Evolutionary conservation across 1,140 invertebrate genomes (phyloP).

Genomic region (Lordiphosa stackelbergi): DNA sequence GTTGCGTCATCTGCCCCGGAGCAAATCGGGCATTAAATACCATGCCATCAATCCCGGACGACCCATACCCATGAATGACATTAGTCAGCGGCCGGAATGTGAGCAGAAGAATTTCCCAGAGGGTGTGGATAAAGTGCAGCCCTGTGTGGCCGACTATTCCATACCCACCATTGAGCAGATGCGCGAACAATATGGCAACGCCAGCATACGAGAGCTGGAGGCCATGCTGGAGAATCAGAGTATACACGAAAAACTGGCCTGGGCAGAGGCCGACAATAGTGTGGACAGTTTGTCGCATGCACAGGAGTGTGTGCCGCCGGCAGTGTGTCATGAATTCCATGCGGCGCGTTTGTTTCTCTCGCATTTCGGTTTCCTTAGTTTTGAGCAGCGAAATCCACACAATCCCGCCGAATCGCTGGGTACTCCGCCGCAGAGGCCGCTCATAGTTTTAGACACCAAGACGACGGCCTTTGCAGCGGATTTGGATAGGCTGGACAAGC

Average conservation of each 20-base stretch:
- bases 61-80: conserved; percentile 87
- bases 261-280: conserved; percentile 75
- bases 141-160: conserved; percentile 86
- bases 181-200: conserved; percentile 78
- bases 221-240: conserved; percentile 78
- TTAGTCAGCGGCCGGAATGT: conserved; percentile 80
- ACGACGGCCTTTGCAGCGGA: conserved; percentile 85
- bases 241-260: conserved; percentile 76
- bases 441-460: conserved; percentile 88
- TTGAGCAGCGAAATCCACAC: conserved; percentile 82
- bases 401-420: conserved; percentile 55
- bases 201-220: conserved; percentile 80
- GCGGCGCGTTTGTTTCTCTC: conserved; percentile 95
- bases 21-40: conserved; percentile 85
- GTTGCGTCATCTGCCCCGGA: conserved; percentile 87
- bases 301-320: conserved; percentile 88
- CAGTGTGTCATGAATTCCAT: conserved; percentile 93
- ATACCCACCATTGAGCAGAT: conserved; percentile 85
- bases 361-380: conserved; percentile 93
- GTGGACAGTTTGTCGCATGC: conserved; percentile 71
- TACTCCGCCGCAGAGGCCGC: conserved; percentile 78
- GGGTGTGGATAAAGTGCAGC: conserved; percentile 86
- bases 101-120: conserved; percentile 90
- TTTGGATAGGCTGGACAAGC: conserved; percentile 84
- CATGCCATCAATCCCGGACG: conserved; percentile 85